Evolutionary conservation across 92 coral and sea anemone genomes (phyloP).

Genomic region (Desmophyllum pertusum): DNA sequence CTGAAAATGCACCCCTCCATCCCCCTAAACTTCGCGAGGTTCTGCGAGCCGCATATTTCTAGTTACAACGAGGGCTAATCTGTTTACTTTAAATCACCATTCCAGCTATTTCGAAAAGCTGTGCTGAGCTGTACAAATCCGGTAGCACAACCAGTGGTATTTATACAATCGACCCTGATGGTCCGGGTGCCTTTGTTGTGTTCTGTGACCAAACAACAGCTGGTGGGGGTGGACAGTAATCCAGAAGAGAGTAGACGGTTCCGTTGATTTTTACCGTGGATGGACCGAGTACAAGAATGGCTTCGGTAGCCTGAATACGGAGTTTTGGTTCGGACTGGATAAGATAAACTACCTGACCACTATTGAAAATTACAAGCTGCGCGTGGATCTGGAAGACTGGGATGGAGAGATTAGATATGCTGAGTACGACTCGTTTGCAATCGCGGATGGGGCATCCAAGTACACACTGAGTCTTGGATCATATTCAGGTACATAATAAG

Average conservation of each 20-base stretch:
- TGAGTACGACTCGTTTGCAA: constrained; percentile 53
- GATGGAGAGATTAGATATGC: constrained; percentile 45
- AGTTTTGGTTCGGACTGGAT: constrained; percentile 50
- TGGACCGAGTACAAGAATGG: constrained; percentile 65
- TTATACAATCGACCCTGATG: constrained; percentile 79
- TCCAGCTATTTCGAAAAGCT: constrained; percentile 37
- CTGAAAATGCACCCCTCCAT: too few species aligned
- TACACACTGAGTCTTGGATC: constrained; percentile 52
- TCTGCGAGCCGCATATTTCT: too few species aligned
- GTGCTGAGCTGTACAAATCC: constrained; percentile 63
- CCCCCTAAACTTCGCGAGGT: too few species aligned
- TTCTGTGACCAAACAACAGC: constrained; percentile 79
- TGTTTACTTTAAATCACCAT: not conserved
- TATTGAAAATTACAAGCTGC: constrained; percentile 17
- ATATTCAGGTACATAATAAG: constrained; percentile 59
- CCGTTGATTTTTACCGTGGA: constrained; percentile 71
- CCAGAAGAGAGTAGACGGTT: constrained; percentile 73
- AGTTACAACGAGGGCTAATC: not conserved
- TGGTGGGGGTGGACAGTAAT: constrained; percentile 88
- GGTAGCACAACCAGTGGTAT: constrained; percentile 67
- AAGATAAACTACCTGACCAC: constrained; percentile 33
- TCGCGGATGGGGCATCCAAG: constrained; percentile 30
- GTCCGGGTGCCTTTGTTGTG: constrained; percentile 63
- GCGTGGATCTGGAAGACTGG: constrained; percentile 58
- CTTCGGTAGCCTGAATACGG: constrained; percentile 41